A percentile compares a stretch with the other conserved stretches of the same genome.
These are phyloP conservation scores for Sebastes dallii DNA, from an alignment of 2,797 vertebrate species.

Conservation along the genomic window DNA sequence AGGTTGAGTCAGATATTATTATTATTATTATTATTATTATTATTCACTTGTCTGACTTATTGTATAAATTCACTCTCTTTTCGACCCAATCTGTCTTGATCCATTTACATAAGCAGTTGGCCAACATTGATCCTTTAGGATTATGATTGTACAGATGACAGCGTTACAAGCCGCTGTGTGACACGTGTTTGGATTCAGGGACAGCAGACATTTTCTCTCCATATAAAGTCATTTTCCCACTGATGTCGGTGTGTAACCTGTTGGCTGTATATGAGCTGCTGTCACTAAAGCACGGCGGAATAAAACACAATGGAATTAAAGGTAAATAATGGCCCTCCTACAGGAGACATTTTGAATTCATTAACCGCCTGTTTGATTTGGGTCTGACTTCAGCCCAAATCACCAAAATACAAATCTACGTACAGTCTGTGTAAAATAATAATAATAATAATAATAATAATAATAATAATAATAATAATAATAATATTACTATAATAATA, in stretches of 20 bases:
- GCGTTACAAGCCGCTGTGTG: background rate
- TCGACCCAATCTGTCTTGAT: background rate
- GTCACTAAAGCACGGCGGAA: background rate
- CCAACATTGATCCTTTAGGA: background rate
- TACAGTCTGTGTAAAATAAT: background rate
- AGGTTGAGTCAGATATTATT: background rate
- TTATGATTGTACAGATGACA: background rate
- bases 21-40: too few species aligned
- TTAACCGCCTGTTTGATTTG: background rate
- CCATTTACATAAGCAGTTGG: background rate
- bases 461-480: too few species aligned
- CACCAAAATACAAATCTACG: background rate
- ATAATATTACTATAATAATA: too few species aligned
- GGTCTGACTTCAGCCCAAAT: background rate
- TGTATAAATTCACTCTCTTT: background rate
- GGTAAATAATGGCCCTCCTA: conserved; percentile 1
- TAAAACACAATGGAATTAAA: conserved; percentile 23
- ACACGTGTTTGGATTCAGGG: background rate
- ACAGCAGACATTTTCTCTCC: background rate
- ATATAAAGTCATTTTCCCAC: background rate
- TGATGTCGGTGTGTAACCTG: background rate
- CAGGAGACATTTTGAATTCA: conserved; percentile 56
- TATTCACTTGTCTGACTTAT: background rate
- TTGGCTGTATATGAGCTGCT: background rate
- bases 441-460: too few species aligned